Conservation (phyloP, 2,113 vertebrate species). For the Phalacrocorax carbo region DNA sequence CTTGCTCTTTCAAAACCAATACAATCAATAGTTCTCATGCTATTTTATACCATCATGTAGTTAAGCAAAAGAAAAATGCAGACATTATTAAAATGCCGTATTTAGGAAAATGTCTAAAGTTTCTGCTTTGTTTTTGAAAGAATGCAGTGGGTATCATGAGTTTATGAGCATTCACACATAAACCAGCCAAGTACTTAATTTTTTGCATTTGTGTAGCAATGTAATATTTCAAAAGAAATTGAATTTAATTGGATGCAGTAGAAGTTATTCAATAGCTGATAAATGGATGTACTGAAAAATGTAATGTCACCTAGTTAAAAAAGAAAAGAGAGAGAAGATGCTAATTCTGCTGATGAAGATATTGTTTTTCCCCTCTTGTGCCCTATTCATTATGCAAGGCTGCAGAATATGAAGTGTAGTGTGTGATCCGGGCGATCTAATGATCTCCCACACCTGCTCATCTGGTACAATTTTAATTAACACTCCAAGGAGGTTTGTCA, state of each 20-base stretch:
- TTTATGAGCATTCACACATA: constrained; percentile 17
- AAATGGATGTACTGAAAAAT: constrained; percentile 40
- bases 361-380: constrained; percentile 80
- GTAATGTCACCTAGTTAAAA: constrained; percentile 67
- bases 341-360: constrained; percentile 87
- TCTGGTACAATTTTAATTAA: constrained; percentile 95
- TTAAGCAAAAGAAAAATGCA: constrained; percentile 39
- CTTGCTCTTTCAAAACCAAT: constrained; percentile 13
- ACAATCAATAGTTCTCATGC: neutral
- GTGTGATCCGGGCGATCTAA: constrained; percentile 78
- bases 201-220: neutral
- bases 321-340: constrained; percentile 72
- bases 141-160: neutral
- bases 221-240: constrained; percentile 7
- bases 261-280: constrained; percentile 40
- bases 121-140: neutral
- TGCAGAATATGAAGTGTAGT: constrained; percentile 76
- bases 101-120: neutral
- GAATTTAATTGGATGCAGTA: neutral
- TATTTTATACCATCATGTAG: neutral
- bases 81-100: neutral
- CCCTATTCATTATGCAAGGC: constrained; percentile 87
- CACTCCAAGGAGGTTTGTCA: constrained; percentile 91
- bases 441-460: constrained; percentile 91
- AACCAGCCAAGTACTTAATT: neutral